These are phyloP conservation scores for Masnerella sp. DNA, from an alignment of 2,888 invertebrate species.

Conservation along the genomic window DNA sequence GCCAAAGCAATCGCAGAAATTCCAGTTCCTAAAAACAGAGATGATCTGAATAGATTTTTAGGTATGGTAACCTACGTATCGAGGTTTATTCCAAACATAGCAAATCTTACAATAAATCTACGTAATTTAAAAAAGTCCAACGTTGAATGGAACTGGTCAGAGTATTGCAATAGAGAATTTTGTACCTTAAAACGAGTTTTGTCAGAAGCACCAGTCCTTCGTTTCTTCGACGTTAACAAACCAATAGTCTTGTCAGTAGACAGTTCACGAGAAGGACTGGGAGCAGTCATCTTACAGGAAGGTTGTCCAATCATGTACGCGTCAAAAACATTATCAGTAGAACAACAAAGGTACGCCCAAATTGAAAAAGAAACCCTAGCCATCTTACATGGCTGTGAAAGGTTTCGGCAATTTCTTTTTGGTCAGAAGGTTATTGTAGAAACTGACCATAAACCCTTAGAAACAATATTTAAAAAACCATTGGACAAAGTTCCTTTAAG, in stretches of 20 bases:
- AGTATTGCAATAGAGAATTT: conserved; percentile 61
- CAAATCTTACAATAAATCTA: conserved; percentile 54
- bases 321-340: conserved; percentile 44
- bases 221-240: conserved; percentile 38
- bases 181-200: conserved; percentile 56
- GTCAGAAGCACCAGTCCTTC: conserved; percentile 32
- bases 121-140: conserved; percentile 62
- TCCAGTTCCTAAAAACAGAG: conserved; percentile 26
- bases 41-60: conserved; percentile 47
- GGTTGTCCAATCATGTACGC: conserved; percentile 67
- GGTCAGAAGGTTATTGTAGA: conserved; percentile 46
- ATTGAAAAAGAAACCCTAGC: conserved; percentile 62
- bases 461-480: conserved; percentile 65
- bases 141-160: conserved; percentile 63
- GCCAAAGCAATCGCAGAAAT: conserved; percentile 58
- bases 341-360: conserved; percentile 50
- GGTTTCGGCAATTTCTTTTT: conserved; percentile 60
- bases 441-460: conserved; percentile 48
- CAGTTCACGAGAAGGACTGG: conserved; percentile 49
- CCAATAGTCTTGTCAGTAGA: conserved; percentile 20
- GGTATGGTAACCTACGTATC: conserved; percentile 65
- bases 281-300: conserved; percentile 63
- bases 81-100: conserved; percentile 65
- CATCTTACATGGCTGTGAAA: conserved; percentile 50
- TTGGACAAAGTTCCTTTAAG: conserved; percentile 43